Percentiles rank a stretch among this genome's conserved stretches.
Evolutionary conservation across 92 coral and sea anemone genomes (phyloP).

Genomic region (Montipora capitata): DNA sequence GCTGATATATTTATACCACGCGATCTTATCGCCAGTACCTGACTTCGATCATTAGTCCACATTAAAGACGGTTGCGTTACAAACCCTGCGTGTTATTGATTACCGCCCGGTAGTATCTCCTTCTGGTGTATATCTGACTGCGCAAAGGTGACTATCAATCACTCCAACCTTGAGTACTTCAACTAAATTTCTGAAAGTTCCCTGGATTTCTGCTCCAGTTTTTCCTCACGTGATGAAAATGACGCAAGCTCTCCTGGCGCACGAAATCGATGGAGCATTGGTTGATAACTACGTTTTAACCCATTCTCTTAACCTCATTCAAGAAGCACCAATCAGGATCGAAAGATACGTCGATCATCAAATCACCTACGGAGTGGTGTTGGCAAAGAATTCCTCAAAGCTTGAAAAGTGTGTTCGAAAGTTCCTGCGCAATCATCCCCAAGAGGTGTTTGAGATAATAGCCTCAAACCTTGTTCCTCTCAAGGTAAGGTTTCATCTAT

Average conservation of each 20-base stretch:
- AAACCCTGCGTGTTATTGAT: too few relatives aligned
- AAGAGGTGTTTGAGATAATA: conserved; percentile 91
- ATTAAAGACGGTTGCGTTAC: too few relatives aligned
- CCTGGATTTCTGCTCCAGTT: conserved; percentile 34
- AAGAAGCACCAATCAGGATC: conserved; percentile 83
- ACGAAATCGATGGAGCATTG: conserved; percentile 89
- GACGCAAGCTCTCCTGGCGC: conserved; percentile 74
- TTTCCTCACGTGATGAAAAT: conserved; percentile 81
- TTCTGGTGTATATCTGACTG: too few relatives aligned
- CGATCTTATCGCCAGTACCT: too few relatives aligned
- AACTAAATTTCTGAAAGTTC: too few relatives aligned
- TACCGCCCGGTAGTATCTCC: too few relatives aligned
- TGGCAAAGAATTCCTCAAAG: conserved; percentile 80
- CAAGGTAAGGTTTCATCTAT: conserved; percentile 60
- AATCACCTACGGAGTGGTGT: conserved; percentile 86
- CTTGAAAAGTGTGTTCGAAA: conserved; percentile 85
- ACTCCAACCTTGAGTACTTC: too few relatives aligned
- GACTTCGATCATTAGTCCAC: too few relatives aligned
- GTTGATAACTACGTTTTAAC: conserved; percentile 94
- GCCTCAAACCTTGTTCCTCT: conserved; percentile 82
- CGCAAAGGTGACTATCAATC: too few relatives aligned
- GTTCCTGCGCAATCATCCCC: conserved; percentile 85
- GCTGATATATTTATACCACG: too few relatives aligned
- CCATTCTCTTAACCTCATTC: conserved; percentile 72
- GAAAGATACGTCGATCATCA: conserved; percentile 93